Conservation (phyloP, 2,888 invertebrate species). For the Carterocephalus palaemon region DNA sequence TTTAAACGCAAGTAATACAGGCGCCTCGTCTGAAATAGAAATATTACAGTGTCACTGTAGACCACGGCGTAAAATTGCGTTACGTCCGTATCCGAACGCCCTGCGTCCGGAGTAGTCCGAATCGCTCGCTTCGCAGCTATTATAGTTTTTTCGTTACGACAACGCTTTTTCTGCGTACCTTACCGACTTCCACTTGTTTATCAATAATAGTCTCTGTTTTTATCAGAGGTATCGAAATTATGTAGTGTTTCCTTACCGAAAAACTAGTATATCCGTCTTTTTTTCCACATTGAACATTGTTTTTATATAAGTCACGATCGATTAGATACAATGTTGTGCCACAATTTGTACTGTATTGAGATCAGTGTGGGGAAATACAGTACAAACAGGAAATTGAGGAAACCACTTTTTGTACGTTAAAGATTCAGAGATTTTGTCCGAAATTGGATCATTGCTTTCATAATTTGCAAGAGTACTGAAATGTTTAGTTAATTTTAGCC, state of each 20-base stretch:
- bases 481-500: no score
- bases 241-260: neutral
- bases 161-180: constrained; percentile 26
- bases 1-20: no score
- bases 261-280: constrained; percentile 9
- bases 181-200: constrained; percentile 13
- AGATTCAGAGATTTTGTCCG: no score
- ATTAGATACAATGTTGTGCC: neutral
- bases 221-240: constrained; percentile 6
- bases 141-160: constrained; percentile 41
- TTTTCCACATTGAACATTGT: neutral
- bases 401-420: no score
- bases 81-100: constrained; percentile 48
- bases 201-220: constrained; percentile 10
- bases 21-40: no score
- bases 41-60: constrained; percentile 49
- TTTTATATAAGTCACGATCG: constrained; percentile 5
- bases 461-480: no score
- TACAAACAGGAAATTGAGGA: no score
- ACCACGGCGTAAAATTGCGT: constrained; percentile 59
- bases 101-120: constrained; percentile 48
- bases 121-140: constrained; percentile 55
- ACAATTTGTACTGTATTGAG: no score
- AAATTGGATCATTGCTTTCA: no score
- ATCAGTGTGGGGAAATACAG: no score